These are phyloP conservation scores for Microplitis mediator DNA, from an alignment of 1,140 invertebrate species.

Conservation along the genomic window DNA sequence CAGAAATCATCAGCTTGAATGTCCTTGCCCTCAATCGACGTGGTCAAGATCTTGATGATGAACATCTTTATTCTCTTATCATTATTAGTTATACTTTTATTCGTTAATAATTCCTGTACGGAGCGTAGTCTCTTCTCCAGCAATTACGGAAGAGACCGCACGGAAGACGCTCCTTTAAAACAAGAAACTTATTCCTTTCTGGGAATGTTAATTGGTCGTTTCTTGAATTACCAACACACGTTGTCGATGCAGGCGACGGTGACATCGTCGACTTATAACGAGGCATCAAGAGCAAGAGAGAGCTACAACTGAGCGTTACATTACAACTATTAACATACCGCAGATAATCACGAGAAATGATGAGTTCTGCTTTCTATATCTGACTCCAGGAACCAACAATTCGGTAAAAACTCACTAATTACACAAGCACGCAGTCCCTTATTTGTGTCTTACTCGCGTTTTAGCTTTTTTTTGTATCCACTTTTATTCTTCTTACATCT, in stretches of 20 bases:
- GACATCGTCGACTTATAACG: not conserved
- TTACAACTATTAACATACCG: slow-evolving; percentile 27
- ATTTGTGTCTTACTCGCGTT: not conserved
- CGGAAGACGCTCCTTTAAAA: slow-evolving; percentile 4
- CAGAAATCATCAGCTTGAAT: too few relatives aligned
- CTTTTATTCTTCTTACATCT: too few relatives aligned
- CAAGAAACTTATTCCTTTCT: slow-evolving; percentile 36
- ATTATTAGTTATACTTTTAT: too few relatives aligned
- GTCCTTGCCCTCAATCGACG: too few relatives aligned
- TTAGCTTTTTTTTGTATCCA: too few relatives aligned
- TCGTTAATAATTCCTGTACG: not conserved
- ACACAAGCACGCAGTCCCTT: slow-evolving; percentile 21
- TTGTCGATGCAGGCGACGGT: not conserved
- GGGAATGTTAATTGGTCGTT: slow-evolving; percentile 38
- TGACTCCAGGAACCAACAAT: slow-evolving; percentile 16
- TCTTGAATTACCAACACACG: slow-evolving; percentile 34
- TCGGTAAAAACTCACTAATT: slow-evolving; percentile 23
- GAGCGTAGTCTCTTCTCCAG: not conserved
- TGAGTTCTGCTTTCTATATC: slow-evolving; percentile 8
- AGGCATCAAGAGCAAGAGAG: not conserved
- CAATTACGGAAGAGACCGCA: slow-evolving; percentile 25
- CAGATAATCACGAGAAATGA: not conserved
- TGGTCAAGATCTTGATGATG: too few relatives aligned
- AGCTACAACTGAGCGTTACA: slow-evolving; percentile 15
- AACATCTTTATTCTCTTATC: too few relatives aligned